Percentiles rank a stretch among this genome's conserved stretches.
Evolutionary conservation across 2,113 vertebrate genomes (phyloP).

Genomic region (Thryonomys swinderianus): DNA sequence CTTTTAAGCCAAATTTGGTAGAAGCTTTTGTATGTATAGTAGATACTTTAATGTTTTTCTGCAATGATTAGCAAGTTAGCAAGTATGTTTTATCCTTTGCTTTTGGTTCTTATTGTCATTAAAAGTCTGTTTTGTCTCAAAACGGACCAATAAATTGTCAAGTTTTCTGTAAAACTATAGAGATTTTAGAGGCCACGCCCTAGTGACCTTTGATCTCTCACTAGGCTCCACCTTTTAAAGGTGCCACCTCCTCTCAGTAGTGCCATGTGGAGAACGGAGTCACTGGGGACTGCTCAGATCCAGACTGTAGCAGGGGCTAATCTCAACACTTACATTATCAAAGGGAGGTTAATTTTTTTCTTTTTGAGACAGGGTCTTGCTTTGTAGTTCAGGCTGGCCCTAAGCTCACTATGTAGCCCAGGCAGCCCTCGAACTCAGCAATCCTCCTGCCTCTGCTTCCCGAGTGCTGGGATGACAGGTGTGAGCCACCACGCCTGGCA

Average conservation of each 20-base stretch:
- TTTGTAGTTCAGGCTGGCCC: too few relatives aligned
- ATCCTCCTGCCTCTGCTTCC: too few relatives aligned
- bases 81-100: constrained; percentile 37
- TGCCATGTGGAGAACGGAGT: not conserved
- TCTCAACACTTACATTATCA: constrained; percentile 49
- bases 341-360: constrained; percentile 67
- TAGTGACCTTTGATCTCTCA: not conserved
- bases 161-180: not conserved
- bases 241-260: not conserved
- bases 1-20: constrained; percentile 39
- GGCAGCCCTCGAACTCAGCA: too few relatives aligned
- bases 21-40: not conserved
- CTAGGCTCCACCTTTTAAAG: not conserved
- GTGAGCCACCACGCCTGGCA: too few relatives aligned
- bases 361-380: too few relatives aligned
- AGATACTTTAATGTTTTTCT: constrained; percentile 46
- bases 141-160: not conserved
- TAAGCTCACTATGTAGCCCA: too few relatives aligned
- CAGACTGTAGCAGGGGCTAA: constrained; percentile 34
- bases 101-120: not conserved
- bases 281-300: not conserved
- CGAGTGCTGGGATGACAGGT: too few relatives aligned
- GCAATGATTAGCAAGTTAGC: constrained; percentile 42
- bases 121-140: not conserved
- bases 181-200: not conserved